phyloP scores from a whole-genome alignment of 2,888 invertebrate genomes.

The Drosophila mettleri region DNA sequence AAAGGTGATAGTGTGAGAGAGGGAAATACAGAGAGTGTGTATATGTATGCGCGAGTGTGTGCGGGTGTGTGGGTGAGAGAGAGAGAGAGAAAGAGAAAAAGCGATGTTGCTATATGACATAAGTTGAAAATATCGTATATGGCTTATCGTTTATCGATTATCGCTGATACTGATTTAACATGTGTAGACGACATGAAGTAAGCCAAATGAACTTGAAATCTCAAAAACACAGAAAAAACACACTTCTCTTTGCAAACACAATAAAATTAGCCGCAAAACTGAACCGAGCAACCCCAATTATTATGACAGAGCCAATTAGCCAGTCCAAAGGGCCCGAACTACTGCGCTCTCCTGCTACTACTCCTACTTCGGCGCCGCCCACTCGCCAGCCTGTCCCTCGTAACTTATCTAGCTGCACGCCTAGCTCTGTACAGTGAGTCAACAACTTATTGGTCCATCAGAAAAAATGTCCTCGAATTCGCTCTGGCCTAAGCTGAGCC shows the following conservation, averaged over 20 bases:
- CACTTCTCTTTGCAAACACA: conserved; percentile 16
- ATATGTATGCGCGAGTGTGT: neutral
- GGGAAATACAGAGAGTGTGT: neutral
- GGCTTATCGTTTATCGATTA: conserved; percentile 1
- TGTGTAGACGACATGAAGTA: conserved; percentile 41
- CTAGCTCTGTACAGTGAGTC: neutral
- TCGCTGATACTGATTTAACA: conserved; percentile 31
- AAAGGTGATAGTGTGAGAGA: neutral
- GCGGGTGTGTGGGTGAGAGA: neutral
- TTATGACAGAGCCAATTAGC: neutral
- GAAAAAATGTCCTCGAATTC: no score
- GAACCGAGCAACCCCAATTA: conserved; percentile 20
- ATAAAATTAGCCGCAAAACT: conserved; percentile 30
- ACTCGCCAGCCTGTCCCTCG: neutral
- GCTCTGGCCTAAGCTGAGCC: no score
- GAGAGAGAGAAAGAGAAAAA: conserved; percentile 12
- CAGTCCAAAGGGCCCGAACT: neutral
- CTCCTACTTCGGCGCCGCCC: neutral
- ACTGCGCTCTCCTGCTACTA: neutral
- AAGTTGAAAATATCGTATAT: conserved; percentile 13
- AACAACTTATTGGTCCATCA: no score
- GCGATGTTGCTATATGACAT: conserved; percentile 37
- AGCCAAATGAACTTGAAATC: conserved; percentile 37
- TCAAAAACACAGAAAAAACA: conserved; percentile 5
- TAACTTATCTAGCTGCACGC: conserved; percentile 2